Conservation (phyloP, 1,140 invertebrate genomes). For the Habropoda laboriosa region DNA sequence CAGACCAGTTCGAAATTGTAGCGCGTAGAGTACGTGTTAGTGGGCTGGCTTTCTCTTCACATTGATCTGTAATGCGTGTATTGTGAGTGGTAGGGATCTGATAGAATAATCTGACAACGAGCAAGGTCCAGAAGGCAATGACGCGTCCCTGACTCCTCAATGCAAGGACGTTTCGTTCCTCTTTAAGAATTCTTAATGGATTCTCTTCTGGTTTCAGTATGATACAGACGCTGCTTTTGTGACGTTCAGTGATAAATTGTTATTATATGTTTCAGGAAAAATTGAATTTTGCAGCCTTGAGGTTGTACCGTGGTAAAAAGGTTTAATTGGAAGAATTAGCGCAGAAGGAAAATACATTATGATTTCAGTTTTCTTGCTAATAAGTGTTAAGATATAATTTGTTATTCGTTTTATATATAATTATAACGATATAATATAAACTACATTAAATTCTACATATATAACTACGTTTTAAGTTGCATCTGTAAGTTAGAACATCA, state of each 20-base stretch:
- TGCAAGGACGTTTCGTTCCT: constrained; percentile 22
- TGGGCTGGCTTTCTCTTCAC: constrained; percentile 72
- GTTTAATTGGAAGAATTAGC: not conserved
- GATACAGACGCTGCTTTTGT: not conserved
- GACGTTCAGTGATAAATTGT: not conserved
- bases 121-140: not conserved
- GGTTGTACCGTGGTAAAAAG: not conserved
- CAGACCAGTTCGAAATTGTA: constrained; percentile 34
- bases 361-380: not conserved
- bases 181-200: not conserved
- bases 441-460: not conserved
- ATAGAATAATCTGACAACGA: not conserved
- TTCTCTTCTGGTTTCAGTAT: no score
- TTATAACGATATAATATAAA: constrained; percentile 1
- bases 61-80: constrained; percentile 35
- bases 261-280: constrained; percentile 59
- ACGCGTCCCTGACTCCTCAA: not conserved
- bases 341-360: not conserved
- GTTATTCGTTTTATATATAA: no score
- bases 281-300: constrained; percentile 63
- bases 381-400: not conserved
- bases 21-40: constrained; percentile 31
- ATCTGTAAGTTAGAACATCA: constrained; percentile 79
- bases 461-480: not conserved
- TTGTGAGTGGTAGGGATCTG: constrained; percentile 27